Conservation (phyloP, 2,797 vertebrate genomes). For the Anguilla anguilla region DNA sequence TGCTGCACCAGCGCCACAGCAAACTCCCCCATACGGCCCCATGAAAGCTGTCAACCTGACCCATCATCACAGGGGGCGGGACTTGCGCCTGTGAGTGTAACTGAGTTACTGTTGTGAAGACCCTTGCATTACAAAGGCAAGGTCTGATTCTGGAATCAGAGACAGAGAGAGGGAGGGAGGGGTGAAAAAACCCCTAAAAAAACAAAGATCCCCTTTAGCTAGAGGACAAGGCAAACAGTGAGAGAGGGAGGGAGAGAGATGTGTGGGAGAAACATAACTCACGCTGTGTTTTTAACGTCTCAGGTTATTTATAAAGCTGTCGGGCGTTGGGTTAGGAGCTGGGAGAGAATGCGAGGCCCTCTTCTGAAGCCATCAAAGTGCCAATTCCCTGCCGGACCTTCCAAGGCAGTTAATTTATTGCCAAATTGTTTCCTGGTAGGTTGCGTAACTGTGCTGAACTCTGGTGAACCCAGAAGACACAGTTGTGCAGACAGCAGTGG, state of each 20-base stretch:
- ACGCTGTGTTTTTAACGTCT: constrained; percentile 12
- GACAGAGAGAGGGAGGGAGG: background rate
- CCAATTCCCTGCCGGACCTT: constrained; percentile 14
- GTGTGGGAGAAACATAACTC: background rate
- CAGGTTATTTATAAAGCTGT: constrained; percentile 7
- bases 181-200: background rate
- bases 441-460: constrained; percentile 16
- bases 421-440: constrained; percentile 5
- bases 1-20: background rate
- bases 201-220: background rate
- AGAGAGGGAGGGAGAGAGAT: background rate
- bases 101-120: background rate
- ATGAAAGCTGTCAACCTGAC: background rate
- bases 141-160: background rate
- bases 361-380: constrained; percentile 4
- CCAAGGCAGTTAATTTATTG: background rate
- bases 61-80: background rate
- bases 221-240: background rate
- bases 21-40: background rate
- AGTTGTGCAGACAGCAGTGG: background rate
- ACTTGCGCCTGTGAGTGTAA: background rate
- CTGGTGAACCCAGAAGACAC: background rate
- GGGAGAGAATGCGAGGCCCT: constrained; percentile 6
- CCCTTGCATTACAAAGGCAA: background rate
- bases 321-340: background rate